These are phyloP conservation scores for Etia nguti DNA, from an alignment of 2,113 vertebrate genomes.

Conservation along the genomic window DNA sequence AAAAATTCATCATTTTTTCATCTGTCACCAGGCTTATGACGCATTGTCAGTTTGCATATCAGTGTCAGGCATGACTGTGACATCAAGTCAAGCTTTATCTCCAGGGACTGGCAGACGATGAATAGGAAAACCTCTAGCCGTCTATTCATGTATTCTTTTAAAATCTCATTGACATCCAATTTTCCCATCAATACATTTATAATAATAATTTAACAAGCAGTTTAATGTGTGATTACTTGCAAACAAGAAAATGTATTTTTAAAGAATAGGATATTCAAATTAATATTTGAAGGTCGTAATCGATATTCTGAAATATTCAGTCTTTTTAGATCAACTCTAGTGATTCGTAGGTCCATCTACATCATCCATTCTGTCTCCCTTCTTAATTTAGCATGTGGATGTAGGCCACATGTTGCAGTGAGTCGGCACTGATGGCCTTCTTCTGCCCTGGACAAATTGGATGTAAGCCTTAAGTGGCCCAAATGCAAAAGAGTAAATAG, in stretches of 20 bases:
- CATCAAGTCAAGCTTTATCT: slow-evolving; percentile 48
- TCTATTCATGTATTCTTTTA: neutral
- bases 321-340: neutral
- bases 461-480: neutral
- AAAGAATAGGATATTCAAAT: neutral
- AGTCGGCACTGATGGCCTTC: neutral
- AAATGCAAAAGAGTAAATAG: neutral
- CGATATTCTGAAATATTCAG: neutral
- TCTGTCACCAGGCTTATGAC: slow-evolving; percentile 17
- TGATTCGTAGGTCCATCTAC: neutral
- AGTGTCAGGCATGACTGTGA: slow-evolving; percentile 13
- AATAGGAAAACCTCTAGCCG: neutral
- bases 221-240: neutral
- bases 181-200: neutral
- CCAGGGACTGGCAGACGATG: neutral
- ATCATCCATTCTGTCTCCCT: neutral
- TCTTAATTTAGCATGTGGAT: neutral
- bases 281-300: neutral
- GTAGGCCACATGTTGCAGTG: neutral
- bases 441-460: neutral
- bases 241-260: neutral
- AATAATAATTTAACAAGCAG: neutral
- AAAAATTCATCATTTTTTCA: slow-evolving; percentile 39
- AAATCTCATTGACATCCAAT: slow-evolving; percentile 27
- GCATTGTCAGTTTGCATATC: slow-evolving; percentile 22